Evolutionary conservation across 2,888 invertebrate genomes (phyloP), one percentile per base, ranked within the genome.

Genomic region (Congeria kusceri): DNA sequence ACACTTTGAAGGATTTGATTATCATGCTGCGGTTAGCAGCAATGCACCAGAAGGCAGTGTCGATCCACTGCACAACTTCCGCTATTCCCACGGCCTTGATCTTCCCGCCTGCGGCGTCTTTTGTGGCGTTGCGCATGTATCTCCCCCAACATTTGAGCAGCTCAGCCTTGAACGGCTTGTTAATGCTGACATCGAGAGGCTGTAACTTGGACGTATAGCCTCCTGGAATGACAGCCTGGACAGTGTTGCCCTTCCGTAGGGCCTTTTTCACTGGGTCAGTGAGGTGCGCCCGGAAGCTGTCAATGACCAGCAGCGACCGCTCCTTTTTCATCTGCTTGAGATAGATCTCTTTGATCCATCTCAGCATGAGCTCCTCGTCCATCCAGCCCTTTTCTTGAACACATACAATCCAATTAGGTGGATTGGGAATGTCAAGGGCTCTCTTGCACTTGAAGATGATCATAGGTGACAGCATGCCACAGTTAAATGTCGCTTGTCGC

Each of bases 161-260:
- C n/a, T n/a, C n/a, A n/a, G n/a, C 57, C 29, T 72, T 76, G 46
- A 80, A 72, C 1, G 68, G 76, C 44, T 77, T 77, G 61, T 77
- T 77, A 13, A 81, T 61, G 47, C 58, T 39, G 7, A 79, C 69
- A 39, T 67, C 61, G 25, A 79, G 25, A 9, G 71, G 71, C 29
- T 80, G 73, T 4, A 70, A n/a, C 25, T 75, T 77, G 1, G 66
- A 74, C 5, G 65, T 80, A 46, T 77, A 80, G 0, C 69, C 76
- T 7, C 65, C 74, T 0, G 79, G 71, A 39, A 79, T 75, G 3
- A 75, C 39, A 18, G 71, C 70, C 7, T 61, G 57, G 5, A 71
- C 64, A 2, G 23, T 57, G 59, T 75, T 66, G 0, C 27, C 59
- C 25, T 70, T 70, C 15, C 53, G 25, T 29, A 72, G 7, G 25